Evolutionary conservation across 2,113 vertebrate genomes (phyloP).

Genomic region (Hemiprocne comata): DNA sequence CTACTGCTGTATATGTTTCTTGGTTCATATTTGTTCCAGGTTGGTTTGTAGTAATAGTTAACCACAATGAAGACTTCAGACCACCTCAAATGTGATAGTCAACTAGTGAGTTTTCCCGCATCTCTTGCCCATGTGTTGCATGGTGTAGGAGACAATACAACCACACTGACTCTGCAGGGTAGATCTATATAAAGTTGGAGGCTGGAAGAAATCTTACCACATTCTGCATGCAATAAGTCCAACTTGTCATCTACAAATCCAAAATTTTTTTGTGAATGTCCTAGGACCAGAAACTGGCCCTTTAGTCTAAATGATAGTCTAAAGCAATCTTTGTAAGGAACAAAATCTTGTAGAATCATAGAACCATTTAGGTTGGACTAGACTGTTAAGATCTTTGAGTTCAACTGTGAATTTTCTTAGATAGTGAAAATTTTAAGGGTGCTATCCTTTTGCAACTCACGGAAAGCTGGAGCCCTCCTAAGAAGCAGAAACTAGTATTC

Average conservation of each 20-base stretch:
- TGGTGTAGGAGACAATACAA: background rate
- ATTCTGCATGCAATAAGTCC: background rate
- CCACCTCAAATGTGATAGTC: background rate
- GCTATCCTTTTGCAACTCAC: background rate
- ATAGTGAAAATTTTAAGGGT: background rate
- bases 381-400: rapidly evolving
- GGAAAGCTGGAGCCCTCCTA: background rate
- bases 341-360: background rate
- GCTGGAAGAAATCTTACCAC: background rate
- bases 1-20: background rate
- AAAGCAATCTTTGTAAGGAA: background rate
- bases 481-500: background rate
- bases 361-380: background rate
- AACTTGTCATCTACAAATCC: background rate
- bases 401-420: rapidly evolving
- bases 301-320: background rate
- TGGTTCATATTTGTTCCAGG: background rate
- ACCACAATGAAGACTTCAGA: background rate
- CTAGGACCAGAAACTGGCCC: background rate
- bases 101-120: background rate
- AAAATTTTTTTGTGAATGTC: background rate
- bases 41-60: background rate
- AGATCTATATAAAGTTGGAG: background rate
- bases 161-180: rapidly evolving
- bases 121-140: no score